phyloP scores from a whole-genome alignment of 2,797 vertebrate genomes.

The Paguma larvata region DNA sequence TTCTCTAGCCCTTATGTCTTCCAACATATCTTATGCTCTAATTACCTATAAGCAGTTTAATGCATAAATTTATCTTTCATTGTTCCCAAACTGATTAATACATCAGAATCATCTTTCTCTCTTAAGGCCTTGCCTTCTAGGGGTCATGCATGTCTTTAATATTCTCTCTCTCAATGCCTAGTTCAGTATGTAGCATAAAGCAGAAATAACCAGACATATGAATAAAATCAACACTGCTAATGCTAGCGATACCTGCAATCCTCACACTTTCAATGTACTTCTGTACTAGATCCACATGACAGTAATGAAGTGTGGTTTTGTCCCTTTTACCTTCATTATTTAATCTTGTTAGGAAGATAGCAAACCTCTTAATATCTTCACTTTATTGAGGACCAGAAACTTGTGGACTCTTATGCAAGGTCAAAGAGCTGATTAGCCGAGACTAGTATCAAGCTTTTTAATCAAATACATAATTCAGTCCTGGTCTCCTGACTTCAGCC shows the following conservation, averaged over 20 bases:
- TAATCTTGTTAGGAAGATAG: conserved; percentile 23
- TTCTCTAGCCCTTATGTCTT: not conserved
- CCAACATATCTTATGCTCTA: not conserved
- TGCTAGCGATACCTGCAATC: not conserved
- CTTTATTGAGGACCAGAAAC: conserved; percentile 36
- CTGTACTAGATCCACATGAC: not conserved
- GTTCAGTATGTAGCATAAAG: conserved; percentile 13
- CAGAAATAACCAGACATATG: conserved; percentile 49
- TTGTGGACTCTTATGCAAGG: conserved; percentile 21
- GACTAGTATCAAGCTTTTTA: conserved; percentile 43
- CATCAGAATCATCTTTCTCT: not conserved
- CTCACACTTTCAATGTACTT: not conserved
- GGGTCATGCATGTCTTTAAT: not conserved
- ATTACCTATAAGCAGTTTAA: not conserved
- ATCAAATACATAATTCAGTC: conserved; percentile 51
- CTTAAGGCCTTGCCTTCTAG: not conserved
- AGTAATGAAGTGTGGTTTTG: not conserved
- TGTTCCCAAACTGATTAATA: conserved; percentile 17
- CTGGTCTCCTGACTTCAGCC: conserved; percentile 19
- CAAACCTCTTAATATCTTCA: conserved; percentile 46
- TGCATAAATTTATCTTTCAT: conserved; percentile 38
- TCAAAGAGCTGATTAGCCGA: conserved; percentile 49
- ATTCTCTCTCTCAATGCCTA: conserved; percentile 30
- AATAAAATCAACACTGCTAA: conserved; percentile 26
- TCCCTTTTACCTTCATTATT: conserved; percentile 51